Conservation (phyloP, 2,888 invertebrate genomes). For the Drosophila yooni region DNA sequence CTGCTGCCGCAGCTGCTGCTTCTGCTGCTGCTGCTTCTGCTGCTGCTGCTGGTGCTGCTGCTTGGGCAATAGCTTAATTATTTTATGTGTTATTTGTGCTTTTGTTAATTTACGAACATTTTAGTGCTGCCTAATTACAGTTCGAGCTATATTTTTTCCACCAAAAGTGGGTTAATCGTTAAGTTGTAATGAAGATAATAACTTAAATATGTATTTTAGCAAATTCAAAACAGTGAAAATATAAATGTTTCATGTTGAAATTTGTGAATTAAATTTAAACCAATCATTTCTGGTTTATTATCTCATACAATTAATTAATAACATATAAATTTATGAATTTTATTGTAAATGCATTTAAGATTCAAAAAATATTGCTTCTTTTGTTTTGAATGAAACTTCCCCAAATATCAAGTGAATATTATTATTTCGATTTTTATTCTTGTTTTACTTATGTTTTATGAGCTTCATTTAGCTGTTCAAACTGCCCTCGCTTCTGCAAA, state of each 20-base stretch:
- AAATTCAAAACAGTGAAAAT: not conserved
- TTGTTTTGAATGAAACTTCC: not conserved
- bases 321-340: not conserved
- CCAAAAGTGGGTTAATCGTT: slow-evolving; percentile 19
- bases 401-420: not conserved
- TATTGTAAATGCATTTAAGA: not conserved
- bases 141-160: slow-evolving; percentile 56
- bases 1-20: not conserved
- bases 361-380: not conserved
- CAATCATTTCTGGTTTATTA: not conserved
- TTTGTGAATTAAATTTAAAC: not conserved
- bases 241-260: not conserved
- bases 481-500: slow-evolving; percentile 40
- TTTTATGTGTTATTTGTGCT: slow-evolving; percentile 57
- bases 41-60: slow-evolving; percentile 20
- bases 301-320: not conserved
- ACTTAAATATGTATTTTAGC: not conserved
- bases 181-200: not conserved
- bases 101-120: slow-evolving; percentile 71
- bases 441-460: not conserved
- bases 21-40: slow-evolving; percentile 3
- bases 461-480: not conserved
- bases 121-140: slow-evolving; percentile 70
- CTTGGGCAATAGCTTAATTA: slow-evolving; percentile 51
- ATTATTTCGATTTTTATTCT: not conserved